phyloP scores from a whole-genome alignment of 2,797 vertebrate genomes.

The Hypotaenidia philippensis region DNA sequence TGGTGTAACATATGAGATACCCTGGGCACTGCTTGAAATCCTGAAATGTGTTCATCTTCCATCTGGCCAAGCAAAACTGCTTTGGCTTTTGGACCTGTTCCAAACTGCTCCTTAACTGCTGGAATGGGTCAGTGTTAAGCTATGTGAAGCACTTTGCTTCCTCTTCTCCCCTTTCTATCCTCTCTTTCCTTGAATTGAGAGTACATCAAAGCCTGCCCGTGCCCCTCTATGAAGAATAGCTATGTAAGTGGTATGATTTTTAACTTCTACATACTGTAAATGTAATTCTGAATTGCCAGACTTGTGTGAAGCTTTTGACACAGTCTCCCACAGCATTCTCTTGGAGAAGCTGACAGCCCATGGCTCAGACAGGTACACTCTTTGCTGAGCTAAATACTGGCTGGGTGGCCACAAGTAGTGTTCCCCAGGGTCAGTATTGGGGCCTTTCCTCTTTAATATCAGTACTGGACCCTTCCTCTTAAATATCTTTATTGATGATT shows the following conservation, averaged over 20 bases:
- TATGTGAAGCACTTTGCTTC: slow-evolving; percentile 30
- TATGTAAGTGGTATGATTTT: not conserved
- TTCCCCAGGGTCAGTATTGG: too few species aligned
- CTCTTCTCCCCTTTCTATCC: slow-evolving; percentile 19
- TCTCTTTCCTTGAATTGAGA: slow-evolving; percentile 24
- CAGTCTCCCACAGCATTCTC: too few species aligned
- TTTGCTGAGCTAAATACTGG: too few species aligned
- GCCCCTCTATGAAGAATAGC: not conserved
- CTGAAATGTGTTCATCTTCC: not conserved
- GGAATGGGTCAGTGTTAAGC: slow-evolving; percentile 33
- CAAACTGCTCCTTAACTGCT: slow-evolving; percentile 20
- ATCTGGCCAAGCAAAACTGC: slow-evolving; percentile 28
- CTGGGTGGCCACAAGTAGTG: too few species aligned
- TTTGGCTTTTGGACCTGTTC: slow-evolving; percentile 45
- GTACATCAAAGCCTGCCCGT: not conserved
- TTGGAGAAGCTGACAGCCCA: too few species aligned
- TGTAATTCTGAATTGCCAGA: not conserved
- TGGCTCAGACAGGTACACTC: too few species aligned
- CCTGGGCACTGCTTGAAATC: slow-evolving; percentile 15
- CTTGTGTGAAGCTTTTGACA: not conserved
- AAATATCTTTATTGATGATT: too few species aligned
- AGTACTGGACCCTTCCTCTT: too few species aligned
- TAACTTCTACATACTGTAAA: not conserved
- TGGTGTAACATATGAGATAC: not conserved
- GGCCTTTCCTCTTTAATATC: too few species aligned